Base-by-base conservation (phyloP, 1,140 invertebrate genomes). In the Drepana arcuata region DNA sequence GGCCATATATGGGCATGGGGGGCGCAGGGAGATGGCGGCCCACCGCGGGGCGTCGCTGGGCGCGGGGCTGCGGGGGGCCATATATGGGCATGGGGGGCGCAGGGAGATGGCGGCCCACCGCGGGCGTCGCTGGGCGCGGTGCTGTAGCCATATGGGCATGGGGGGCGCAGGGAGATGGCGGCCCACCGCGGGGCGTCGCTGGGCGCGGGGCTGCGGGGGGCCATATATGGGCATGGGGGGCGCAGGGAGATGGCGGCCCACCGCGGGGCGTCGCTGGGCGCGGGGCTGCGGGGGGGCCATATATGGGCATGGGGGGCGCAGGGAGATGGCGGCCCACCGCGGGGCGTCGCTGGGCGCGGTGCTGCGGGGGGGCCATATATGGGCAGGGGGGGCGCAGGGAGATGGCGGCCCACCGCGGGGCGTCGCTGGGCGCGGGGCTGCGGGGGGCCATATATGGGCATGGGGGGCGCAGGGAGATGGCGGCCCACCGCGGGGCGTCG, bases 331-430 rank as follows among this genome's bases (percentile, higher is more conserved):
- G 0, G 53, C 78, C 4, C 79, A 81, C n/a, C 79, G 84, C 14
- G 86, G 86, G 46, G 77, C 85, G 9, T 86, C 86, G 1, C 73
- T 89, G 42, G 75, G 83, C 11, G 84, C 87, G 25, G 83, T 89
- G 18, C 85, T 89, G 79, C 88, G 88, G 43, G 74, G 87, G 23
- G n/a, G n/a, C n/a, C n/a, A n/a, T n/a, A n/a, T n/a, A n/a, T n/a
- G n/a, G n/a, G n/a, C n/a, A n/a, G n/a, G 84, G 89, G 53, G 91
- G 92, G 6, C 77, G 95, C 7, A 87, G 90, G 55, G 88, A 88
- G 4, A 93, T 97, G 93, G 90, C 94, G 1, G 83, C 89, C 35
- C 81, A 86, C 30, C 95, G 95, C 0, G 87, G 89, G 39, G 88
- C 84, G 4, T 85, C 89, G 41, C 88, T 90, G 42, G 91, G 93